Percentiles rank a stretch among this genome's conserved stretches.
Conservation (phyloP, 2,888 invertebrate species). For the Ariolimax columbianus region DNA sequence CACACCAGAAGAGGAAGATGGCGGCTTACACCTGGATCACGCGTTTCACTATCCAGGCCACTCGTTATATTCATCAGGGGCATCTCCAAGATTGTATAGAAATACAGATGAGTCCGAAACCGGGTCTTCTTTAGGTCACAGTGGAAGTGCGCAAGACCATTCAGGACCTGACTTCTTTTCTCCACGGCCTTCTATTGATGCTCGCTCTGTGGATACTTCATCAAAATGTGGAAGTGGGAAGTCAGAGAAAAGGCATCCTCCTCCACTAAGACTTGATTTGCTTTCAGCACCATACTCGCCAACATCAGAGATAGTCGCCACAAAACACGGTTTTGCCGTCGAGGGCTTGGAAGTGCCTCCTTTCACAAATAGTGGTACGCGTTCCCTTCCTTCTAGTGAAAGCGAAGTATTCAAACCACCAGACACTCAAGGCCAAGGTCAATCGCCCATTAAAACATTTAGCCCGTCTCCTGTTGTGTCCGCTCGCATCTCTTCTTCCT, state of each 20-base stretch:
- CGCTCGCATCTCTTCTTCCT: background rate
- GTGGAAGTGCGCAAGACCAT: background rate
- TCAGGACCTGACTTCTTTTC: background rate
- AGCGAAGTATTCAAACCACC: constrained; percentile 35
- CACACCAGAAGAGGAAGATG: background rate
- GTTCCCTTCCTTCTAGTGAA: constrained; percentile 18
- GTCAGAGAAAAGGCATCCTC: constrained; percentile 13
- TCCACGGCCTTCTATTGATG: background rate
- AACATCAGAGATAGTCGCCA: constrained; percentile 42
- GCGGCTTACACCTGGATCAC: background rate
- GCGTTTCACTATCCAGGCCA: background rate
- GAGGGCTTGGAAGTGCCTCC: constrained; percentile 43
- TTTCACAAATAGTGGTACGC: background rate
- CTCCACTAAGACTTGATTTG: constrained; percentile 10
- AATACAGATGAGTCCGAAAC: background rate
- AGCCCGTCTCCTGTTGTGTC: constrained; percentile 29
- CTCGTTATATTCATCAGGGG: background rate
- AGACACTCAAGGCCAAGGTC: background rate
- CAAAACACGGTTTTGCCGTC: constrained; percentile 38
- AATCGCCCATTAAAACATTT: constrained; percentile 20
- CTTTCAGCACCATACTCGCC: constrained; percentile 28
- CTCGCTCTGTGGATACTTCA: background rate
- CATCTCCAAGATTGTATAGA: background rate
- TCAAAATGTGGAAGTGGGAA: background rate
- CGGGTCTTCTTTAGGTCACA: background rate